phyloP scores from a whole-genome alignment of 2,888 invertebrate genomes.

The Orthonychiurus folsomi region DNA sequence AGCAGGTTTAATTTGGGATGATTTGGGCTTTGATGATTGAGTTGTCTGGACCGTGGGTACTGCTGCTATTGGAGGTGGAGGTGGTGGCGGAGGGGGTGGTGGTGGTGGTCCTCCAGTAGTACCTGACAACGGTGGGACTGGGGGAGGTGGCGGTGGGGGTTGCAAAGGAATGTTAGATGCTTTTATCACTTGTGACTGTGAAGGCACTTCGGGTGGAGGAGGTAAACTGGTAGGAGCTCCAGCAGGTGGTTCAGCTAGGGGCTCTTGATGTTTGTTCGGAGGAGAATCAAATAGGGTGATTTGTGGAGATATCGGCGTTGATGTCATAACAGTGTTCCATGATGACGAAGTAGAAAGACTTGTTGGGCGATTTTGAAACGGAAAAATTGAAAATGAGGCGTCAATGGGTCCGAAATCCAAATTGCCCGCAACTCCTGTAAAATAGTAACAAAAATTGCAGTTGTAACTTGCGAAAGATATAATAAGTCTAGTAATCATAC shows the following conservation, averaged over 20 bases:
- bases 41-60: conserved; percentile 6
- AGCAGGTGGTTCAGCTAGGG: not conserved
- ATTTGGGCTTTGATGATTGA: not conserved
- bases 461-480: not conserved
- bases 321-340: not conserved
- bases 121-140: not conserved
- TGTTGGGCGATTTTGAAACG: conserved; percentile 8
- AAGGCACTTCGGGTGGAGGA: conserved; percentile 3
- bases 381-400: not conserved
- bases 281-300: not conserved
- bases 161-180: too few species aligned
- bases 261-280: not conserved
- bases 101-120: conserved; percentile 17
- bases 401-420: conserved; percentile 5
- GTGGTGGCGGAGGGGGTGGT: conserved; percentile 35
- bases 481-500: conserved; percentile 15
- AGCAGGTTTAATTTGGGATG: not conserved
- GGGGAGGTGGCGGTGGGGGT: conserved; percentile 7
- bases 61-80: conserved; percentile 18
- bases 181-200: conserved; percentile 11
- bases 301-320: not conserved
- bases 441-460: conserved; percentile 3
- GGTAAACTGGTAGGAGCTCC: conserved; percentile 2
- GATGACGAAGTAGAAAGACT: not conserved
- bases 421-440: conserved; percentile 32